A percentile compares a stretch with the other conserved stretches of the same genome.
Conservation (phyloP, 2,888 invertebrate species). For the Nyleta sp. region DNA sequence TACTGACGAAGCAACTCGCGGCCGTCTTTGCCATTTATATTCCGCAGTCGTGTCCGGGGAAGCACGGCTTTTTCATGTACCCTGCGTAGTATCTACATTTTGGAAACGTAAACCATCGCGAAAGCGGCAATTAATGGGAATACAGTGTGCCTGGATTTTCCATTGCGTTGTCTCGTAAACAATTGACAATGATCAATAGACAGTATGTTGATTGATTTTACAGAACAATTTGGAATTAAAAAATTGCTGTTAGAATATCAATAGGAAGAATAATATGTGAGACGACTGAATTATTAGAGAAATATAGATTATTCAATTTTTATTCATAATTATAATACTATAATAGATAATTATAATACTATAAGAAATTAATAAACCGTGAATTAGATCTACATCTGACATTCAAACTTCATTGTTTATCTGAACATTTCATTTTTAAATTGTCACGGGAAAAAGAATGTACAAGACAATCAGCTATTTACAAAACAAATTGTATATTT, state of each 20-base stretch:
- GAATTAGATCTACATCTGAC: no score
- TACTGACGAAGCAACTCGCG: slow-evolving; percentile 65
- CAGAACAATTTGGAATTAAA: slow-evolving; percentile 4
- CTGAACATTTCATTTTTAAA: no score
- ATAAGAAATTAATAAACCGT: no score
- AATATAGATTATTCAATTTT: no score
- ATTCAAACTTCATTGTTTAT: no score
- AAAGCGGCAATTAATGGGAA: slow-evolving; percentile 47
- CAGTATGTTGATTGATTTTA: slow-evolving; percentile 12
- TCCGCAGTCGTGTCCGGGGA: slow-evolving; percentile 58
- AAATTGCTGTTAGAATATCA: not conserved
- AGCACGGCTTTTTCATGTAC: slow-evolving; percentile 62
- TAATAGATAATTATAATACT: no score
- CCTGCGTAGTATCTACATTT: slow-evolving; percentile 53
- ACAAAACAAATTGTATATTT: no score
- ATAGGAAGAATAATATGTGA: no score
- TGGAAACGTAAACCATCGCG: slow-evolving; percentile 43
- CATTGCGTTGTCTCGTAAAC: slow-evolving; percentile 37
- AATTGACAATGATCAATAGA: slow-evolving; percentile 26
- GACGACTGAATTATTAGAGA: not conserved
- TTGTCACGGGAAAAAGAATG: no score
- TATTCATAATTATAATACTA: no score
- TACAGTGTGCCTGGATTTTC: slow-evolving; percentile 26
- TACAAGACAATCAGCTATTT: no score
- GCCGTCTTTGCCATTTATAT: slow-evolving; percentile 61